These are phyloP conservation scores for Drosophila setifemur DNA, from an alignment of 1,140 invertebrate species.

Conservation along the genomic window DNA sequence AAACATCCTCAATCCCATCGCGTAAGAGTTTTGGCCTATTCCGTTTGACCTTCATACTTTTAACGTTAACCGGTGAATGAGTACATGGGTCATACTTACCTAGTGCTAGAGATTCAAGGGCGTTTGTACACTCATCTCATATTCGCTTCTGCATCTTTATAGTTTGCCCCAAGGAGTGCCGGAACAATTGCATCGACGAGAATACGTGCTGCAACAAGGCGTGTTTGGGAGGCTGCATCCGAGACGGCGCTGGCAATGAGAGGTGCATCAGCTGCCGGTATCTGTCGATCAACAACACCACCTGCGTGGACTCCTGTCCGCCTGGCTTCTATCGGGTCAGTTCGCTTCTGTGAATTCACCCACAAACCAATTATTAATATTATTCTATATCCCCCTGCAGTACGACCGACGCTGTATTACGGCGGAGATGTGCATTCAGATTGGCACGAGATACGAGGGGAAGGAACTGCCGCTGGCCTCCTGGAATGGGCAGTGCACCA, in stretches of 20 bases:
- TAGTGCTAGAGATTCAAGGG: no score
- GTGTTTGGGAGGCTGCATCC: conserved; percentile 93
- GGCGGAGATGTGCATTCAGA: conserved; percentile 86
- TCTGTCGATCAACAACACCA: conserved; percentile 84
- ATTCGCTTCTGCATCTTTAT: no score
- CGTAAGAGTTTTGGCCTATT: no score
- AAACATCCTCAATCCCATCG: no score
- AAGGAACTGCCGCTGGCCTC: conserved; percentile 35
- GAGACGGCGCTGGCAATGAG: conserved; percentile 83
- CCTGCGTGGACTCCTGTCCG: conserved; percentile 89
- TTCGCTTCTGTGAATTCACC: background rate
- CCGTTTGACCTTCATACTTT: no score
- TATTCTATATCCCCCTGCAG: conserved; percentile 26
- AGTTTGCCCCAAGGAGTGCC: conserved; percentile 85
- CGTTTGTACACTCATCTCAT: no score
- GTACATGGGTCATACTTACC: no score
- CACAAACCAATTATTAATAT: background rate
- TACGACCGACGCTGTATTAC: conserved; percentile 87
- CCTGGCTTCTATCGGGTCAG: conserved; percentile 85
- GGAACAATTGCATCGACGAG: conserved; percentile 83
- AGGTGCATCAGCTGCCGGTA: conserved; percentile 90
- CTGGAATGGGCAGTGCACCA: conserved; percentile 52
- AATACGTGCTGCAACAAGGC: conserved; percentile 89
- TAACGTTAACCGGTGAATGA: no score
- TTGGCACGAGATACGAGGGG: conserved; percentile 49